Conservation (phyloP, 35 echinoderm and acorn worm genomes). For the Acanthaster planci region DNA sequence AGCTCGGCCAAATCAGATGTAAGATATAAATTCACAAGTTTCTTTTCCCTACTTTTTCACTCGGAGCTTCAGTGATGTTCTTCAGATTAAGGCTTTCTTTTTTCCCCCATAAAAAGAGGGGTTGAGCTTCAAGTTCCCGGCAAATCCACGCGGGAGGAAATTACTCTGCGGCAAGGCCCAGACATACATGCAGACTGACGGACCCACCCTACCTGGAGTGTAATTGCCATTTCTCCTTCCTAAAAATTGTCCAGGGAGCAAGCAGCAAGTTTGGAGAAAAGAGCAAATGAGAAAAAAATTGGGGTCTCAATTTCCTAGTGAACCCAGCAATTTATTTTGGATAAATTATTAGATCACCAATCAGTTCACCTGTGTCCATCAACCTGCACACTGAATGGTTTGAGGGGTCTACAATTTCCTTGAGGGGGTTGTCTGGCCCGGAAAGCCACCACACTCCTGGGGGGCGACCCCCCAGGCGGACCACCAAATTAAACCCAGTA, state of each 20-base stretch:
- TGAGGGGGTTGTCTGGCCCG: conserved; percentile 19
- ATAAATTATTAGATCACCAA: conserved; percentile 17
- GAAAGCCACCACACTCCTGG: conserved; percentile 8
- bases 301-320: conserved; percentile 9
- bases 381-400: neutral
- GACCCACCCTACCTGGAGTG: conserved; percentile 20
- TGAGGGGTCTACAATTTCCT: neutral
- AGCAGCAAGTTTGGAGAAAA: neutral
- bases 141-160: neutral
- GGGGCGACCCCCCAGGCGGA: neutral
- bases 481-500: no score
- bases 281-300: neutral
- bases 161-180: conserved; percentile 1
- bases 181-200: neutral
- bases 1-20: neutral
- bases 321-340: neutral
- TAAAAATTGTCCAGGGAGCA: neutral
- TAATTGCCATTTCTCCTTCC: conserved; percentile 27
- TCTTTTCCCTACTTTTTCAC: neutral
- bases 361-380: neutral
- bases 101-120: neutral
- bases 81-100: no score
- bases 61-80: no score
- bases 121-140: neutral
- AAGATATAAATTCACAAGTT: neutral